Conservation (phyloP, 2,113 vertebrate species). For the Cochlearius cochlearius region DNA sequence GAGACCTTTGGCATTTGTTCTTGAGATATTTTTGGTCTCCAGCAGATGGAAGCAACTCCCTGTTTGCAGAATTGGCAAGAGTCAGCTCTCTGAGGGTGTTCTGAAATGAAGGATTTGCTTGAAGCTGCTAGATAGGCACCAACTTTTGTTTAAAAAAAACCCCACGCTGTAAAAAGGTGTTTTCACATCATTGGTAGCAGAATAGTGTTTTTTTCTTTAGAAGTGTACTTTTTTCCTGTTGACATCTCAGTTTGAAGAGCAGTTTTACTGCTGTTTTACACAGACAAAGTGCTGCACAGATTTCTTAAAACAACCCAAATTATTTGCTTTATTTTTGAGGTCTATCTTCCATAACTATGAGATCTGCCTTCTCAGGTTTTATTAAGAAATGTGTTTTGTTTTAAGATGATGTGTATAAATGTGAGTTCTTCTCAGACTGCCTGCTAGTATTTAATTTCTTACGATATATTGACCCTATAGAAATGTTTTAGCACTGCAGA, state of each 20-base stretch:
- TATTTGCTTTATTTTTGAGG: background rate
- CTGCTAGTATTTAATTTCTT: background rate
- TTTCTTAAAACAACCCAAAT: background rate
- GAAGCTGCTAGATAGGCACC: background rate
- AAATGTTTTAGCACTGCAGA: background rate
- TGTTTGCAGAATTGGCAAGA: background rate
- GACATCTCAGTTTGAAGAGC: background rate
- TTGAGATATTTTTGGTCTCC: background rate
- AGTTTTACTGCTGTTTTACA: background rate
- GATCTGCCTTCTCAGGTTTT: background rate
- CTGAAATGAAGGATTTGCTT: background rate
- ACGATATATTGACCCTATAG: background rate
- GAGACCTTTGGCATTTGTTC: background rate
- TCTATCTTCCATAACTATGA: background rate
- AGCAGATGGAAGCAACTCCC: background rate
- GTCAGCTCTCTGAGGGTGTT: background rate
- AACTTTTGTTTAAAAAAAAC: background rate
- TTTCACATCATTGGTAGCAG: background rate
- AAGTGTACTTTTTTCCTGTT: background rate
- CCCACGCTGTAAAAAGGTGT: background rate
- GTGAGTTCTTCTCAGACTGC: background rate
- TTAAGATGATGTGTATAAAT: background rate
- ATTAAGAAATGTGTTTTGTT: background rate
- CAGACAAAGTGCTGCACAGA: background rate
- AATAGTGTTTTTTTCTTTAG: background rate